Evolutionary conservation across 1,140 invertebrate species (phyloP).

Genomic region (Dolichoris vasculosae): DNA sequence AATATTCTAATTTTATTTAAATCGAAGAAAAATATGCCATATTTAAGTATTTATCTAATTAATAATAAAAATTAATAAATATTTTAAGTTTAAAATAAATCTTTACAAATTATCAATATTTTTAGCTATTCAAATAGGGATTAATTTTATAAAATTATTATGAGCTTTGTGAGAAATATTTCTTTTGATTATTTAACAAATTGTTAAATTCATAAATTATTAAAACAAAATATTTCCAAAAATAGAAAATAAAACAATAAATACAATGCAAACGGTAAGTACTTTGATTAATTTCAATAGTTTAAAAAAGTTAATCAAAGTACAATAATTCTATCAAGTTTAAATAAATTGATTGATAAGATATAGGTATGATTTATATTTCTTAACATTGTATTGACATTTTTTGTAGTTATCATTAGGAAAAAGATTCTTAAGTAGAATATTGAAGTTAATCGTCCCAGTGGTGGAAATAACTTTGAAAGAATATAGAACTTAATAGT

Average conservation of each 20-base stretch:
- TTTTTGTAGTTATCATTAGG: background rate
- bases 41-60: background rate
- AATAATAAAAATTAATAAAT: background rate
- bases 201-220: slow-evolving; percentile 5
- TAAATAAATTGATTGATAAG: slow-evolving; percentile 7
- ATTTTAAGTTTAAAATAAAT: background rate
- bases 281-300: slow-evolving; percentile 27
- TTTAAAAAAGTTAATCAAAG: background rate
- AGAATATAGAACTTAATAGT: slow-evolving; percentile 13
- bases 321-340: background rate
- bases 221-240: background rate
- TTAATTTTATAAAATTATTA: background rate
- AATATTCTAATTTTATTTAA: background rate
- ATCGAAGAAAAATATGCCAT: background rate
- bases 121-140: background rate
- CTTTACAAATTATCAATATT: background rate
- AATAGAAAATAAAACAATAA: background rate
- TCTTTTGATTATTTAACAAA: background rate
- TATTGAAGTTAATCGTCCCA: background rate
- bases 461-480: slow-evolving; percentile 8
- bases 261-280: background rate
- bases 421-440: background rate
- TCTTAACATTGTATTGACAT: slow-evolving; percentile 8
- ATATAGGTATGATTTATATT: slow-evolving; percentile 17
- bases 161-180: background rate